Conservation (phyloP, 1,140 invertebrate genomes). For the Laupala kohalensis region DNA sequence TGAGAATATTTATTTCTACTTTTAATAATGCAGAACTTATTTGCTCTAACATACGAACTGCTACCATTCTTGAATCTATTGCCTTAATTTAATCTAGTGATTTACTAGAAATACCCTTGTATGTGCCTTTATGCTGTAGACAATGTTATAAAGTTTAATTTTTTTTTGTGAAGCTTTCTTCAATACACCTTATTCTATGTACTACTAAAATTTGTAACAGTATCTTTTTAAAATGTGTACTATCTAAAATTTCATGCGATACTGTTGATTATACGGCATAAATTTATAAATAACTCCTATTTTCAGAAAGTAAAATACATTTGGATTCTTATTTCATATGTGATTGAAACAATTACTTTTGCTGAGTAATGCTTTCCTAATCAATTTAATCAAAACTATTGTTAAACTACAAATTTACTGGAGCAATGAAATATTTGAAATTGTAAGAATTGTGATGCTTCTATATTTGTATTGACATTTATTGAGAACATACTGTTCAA, state of each 20-base stretch:
- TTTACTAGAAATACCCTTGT: background rate
- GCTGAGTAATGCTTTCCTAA: no score
- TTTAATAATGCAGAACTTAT: background rate
- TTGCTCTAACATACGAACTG: background rate
- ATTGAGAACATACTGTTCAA: no score
- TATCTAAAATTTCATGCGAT: background rate
- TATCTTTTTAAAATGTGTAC: background rate
- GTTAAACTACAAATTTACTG: no score
- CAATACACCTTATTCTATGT: no score
- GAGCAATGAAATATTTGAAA: no score
- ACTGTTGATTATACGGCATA: background rate
- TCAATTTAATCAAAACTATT: no score
- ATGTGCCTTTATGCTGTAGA: background rate
- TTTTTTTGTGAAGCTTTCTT: background rate
- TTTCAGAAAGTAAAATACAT: background rate
- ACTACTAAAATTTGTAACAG: background rate
- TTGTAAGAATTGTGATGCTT: no score
- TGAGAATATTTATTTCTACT: background rate
- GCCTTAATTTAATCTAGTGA: background rate
- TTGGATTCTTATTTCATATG: no score
- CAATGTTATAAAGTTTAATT: background rate
- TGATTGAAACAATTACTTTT: no score
- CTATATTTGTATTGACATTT: no score
- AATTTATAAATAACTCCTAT: background rate
- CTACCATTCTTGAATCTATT: background rate